Evolutionary conservation across 2,888 invertebrate genomes (phyloP).

Genomic region (Drosophila pseudotakahashii): DNA sequence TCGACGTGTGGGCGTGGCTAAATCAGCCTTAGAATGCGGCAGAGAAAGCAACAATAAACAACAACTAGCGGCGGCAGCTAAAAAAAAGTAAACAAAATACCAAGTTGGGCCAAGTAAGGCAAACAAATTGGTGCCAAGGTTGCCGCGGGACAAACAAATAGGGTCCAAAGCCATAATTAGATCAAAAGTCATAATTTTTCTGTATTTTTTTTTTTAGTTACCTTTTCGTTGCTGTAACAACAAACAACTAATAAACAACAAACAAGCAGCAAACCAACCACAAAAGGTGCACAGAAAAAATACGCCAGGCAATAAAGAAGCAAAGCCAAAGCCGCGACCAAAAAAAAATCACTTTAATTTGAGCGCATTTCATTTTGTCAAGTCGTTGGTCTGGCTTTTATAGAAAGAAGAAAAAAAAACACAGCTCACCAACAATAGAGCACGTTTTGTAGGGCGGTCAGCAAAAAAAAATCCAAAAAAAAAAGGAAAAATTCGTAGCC

Average conservation of each 20-base stretch:
- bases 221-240: constrained; percentile 49
- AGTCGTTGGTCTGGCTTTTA: constrained; percentile 41
- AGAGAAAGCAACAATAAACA: constrained; percentile 30
- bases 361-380: constrained; percentile 75
- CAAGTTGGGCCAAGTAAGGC: constrained; percentile 6
- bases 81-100: constrained; percentile 5
- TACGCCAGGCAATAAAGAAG: constrained; percentile 32
- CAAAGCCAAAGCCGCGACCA: constrained; percentile 11
- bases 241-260: constrained; percentile 35
- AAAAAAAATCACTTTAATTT: constrained; percentile 61
- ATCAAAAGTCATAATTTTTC: constrained; percentile 77
- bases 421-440: constrained; percentile 36
- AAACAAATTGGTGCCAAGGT: constrained; percentile 71
- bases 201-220: constrained; percentile 47
- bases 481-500: constrained; percentile 56
- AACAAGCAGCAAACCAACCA: constrained; percentile 30
- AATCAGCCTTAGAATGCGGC: constrained; percentile 30
- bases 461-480: constrained; percentile 5
- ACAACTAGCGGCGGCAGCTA: not conserved
- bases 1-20: constrained; percentile 18
- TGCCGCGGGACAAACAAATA: constrained; percentile 49
- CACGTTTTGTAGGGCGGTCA: constrained; percentile 64
- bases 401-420: constrained; percentile 18
- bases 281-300: constrained; percentile 30
- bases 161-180: constrained; percentile 68